Conservation (phyloP, 2,888 invertebrate genomes). For the Diarsia dahlii region DNA sequence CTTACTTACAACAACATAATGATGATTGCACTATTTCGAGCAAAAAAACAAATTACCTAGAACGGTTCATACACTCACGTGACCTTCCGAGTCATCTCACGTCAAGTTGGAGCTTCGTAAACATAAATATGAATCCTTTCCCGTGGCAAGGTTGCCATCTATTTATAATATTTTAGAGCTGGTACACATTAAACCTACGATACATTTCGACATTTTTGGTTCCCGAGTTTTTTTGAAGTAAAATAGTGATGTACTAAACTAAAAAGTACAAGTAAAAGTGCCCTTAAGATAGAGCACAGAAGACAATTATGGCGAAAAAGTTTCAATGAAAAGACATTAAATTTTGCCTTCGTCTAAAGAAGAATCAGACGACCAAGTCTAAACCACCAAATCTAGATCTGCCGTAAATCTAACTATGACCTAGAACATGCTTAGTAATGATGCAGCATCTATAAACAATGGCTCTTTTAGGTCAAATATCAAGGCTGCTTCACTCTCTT, state of each 20-base stretch:
- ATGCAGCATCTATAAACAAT: conserved; percentile 4
- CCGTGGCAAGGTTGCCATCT: conserved; percentile 52
- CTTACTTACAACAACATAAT: conserved; percentile 25
- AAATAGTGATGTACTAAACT: no score
- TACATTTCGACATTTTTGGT: background rate
- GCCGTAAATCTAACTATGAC: background rate
- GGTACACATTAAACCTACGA: background rate
- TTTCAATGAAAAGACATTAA: background rate
- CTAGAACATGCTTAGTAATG: conserved; percentile 9
- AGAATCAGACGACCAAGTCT: background rate
- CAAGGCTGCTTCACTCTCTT: conserved; percentile 27
- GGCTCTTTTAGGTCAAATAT: conserved; percentile 1
- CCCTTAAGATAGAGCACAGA: no score
- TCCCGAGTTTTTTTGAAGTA: background rate
- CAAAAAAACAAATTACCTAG: conserved; percentile 14
- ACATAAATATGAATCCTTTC: conserved; percentile 46
- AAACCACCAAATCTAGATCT: background rate
- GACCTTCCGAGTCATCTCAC: conserved; percentile 58
- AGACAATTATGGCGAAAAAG: background rate
- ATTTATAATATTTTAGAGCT: conserved; percentile 26
- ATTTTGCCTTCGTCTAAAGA: background rate
- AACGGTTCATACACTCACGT: conserved; percentile 16
- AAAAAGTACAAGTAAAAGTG: no score
- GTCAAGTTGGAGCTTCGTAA: conserved; percentile 32
- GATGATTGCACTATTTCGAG: conserved; percentile 24